Evolutionary conservation across 1,140 invertebrate genomes (phyloP).

Genomic region (Drosophila sp.): DNA sequence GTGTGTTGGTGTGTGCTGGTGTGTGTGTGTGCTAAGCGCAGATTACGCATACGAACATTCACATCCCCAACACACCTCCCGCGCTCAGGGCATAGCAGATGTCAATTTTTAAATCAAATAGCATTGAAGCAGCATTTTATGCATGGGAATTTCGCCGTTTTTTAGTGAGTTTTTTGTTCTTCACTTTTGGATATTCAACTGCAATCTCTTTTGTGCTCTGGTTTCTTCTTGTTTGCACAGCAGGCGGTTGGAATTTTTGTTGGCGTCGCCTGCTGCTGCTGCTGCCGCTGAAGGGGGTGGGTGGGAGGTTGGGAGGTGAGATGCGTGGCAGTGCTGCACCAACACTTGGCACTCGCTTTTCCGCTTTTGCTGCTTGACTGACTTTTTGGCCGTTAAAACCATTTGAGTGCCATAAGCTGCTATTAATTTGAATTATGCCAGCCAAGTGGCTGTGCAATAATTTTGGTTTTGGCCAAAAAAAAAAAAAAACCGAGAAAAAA

Average conservation of each 20-base stretch:
- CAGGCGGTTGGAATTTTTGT: conserved; percentile 47
- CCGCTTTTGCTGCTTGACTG: conserved; percentile 56
- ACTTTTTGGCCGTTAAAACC: conserved; percentile 76
- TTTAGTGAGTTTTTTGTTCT: conserved; percentile 1
- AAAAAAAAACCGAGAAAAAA: neutral
- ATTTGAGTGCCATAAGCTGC: conserved; percentile 78
- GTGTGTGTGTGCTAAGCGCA: conserved; percentile 67
- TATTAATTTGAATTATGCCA: conserved; percentile 78
- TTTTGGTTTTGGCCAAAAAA: conserved; percentile 57
- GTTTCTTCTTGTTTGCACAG: conserved; percentile 45
- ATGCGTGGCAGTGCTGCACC: conserved; percentile 12
- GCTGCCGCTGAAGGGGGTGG: too few species aligned
- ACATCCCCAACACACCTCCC: conserved; percentile 18
- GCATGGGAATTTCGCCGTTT: conserved; percentile 22
- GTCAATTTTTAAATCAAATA: conserved; percentile 49
- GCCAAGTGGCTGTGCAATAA: conserved; percentile 60
- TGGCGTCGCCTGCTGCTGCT: neutral
- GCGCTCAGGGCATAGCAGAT: conserved; percentile 23
- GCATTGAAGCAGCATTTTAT: conserved; percentile 29
- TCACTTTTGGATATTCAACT: conserved; percentile 13
- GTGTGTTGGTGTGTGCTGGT: conserved; percentile 45
- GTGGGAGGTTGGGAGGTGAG: too few species aligned
- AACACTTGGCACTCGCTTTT: conserved; percentile 58
- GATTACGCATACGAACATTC: conserved; percentile 71
- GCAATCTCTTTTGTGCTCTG: conserved; percentile 9